Evolutionary conservation across 1,140 invertebrate genomes (phyloP).

Genomic region (Meloidogyne floridensis): DNA sequence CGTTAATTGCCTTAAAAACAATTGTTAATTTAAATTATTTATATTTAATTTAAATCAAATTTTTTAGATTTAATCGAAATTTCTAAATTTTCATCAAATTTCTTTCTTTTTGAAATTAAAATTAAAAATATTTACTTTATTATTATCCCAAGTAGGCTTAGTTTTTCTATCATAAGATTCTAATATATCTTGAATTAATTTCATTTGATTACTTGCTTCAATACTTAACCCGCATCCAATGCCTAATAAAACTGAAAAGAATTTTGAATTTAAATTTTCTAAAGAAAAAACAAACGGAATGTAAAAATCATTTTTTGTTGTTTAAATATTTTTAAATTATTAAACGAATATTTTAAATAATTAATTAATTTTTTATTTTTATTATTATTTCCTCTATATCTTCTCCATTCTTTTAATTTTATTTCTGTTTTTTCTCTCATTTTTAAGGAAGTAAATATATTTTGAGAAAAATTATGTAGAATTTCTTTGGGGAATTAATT

Average conservation of each 20-base stretch:
- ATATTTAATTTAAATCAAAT: too few relatives aligned
- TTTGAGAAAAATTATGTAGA: too few relatives aligned
- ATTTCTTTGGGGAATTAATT: too few relatives aligned
- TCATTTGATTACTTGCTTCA: constrained; percentile 48
- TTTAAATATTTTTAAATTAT: too few relatives aligned
- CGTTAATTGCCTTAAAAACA: constrained; percentile 52
- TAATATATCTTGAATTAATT: constrained; percentile 63
- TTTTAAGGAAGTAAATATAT: too few relatives aligned
- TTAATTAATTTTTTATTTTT: not conserved
- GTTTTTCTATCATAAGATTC: constrained; percentile 61
- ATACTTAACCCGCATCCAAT: not conserved
- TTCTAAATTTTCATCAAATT: too few relatives aligned
- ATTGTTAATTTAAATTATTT: not conserved
- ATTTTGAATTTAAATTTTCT: too few relatives aligned
- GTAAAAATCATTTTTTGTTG: not conserved
- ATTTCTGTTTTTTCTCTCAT: too few relatives aligned
- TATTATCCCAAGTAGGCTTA: constrained; percentile 62
- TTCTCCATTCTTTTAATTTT: not conserved
- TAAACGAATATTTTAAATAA: not conserved
- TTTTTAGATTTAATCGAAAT: too few relatives aligned
- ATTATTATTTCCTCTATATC: not conserved
- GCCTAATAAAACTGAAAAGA: not conserved
- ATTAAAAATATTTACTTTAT: constrained; percentile 2
- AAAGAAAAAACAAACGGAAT: not conserved
- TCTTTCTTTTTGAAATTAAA: too few relatives aligned